Base-by-base conservation (phyloP, 2,797 vertebrate species). In the Brachyalestes nurse region DNA sequence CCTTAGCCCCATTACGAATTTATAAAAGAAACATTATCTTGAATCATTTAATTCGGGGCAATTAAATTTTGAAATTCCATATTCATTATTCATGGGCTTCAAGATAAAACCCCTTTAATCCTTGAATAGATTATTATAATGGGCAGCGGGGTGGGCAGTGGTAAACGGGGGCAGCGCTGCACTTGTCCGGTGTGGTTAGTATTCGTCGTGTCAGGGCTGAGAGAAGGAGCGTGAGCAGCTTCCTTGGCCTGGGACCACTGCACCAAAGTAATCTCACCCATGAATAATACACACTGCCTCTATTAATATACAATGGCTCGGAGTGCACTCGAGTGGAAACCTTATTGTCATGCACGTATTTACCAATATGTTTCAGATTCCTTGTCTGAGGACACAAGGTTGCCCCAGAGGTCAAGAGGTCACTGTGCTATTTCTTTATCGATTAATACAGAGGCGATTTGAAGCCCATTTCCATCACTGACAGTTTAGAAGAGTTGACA, bases 41-140 rank as follows among this genome's bases (percentile, higher is more conserved):
- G 91, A 95, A 96, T 96, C 93, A 95, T 96, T 96, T 92, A 95
- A 96, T 96, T 96, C 91, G 86, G 89, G 89, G 87, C 95, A 95
- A 94, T 93, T 95, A 89, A 90, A 92, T 89, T 93, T 92, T 95
- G 94, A 95, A 95, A 91, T 90, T 88, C 69, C 75, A 83, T 81
- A 91, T 95, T 91, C 90, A 95, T 95, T 93, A 95, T 97, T 94
- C 92, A 96, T 94, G 86, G 86, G 81, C 85, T 92, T 91, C 88
- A 87, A 93, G 93, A 95, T 95, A 95, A 96, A 95, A 91, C 64
- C 83, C 83, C 88, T 94, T 93, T 95, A 95, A 96, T 95, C 93
- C 89, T 85, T 93, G 92, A 94, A 94, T 95, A 94, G 93, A 93
- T 95, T 94, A 95, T 94, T 92, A 90, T 95, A 96, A 95, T 87